Evolutionary conservation across 1,140 invertebrate species (phyloP).

Genomic region (Bombus waltoni): DNA sequence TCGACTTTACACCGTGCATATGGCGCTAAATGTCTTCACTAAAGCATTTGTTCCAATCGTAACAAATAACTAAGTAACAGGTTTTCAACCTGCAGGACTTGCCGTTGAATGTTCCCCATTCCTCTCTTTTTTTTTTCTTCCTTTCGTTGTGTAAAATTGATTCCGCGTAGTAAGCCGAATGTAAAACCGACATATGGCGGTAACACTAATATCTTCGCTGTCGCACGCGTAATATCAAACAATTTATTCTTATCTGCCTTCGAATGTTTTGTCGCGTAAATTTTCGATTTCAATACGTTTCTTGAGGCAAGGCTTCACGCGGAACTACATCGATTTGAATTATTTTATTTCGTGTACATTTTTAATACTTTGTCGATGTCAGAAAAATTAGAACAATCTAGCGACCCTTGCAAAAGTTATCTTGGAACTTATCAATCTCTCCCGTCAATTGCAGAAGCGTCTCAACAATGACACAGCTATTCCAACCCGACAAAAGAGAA

Average conservation of each 20-base stretch:
- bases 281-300: neutral
- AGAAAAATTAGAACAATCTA: too few species aligned
- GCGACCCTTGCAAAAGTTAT: too few species aligned
- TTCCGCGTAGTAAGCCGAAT: neutral
- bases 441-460: neutral
- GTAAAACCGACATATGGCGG: too few species aligned
- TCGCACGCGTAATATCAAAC: neutral
- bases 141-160: neutral
- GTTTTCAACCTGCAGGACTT: constrained; percentile 5
- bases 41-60: constrained; percentile 22
- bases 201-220: neutral
- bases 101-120: neutral
- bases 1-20: neutral
- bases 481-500: neutral
- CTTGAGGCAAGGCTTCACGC: neutral
- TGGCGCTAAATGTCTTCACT: constrained; percentile 26
- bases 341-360: too few species aligned
- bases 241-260: neutral
- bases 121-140: neutral
- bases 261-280: too few species aligned
- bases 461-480: neutral
- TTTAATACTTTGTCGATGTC: too few species aligned
- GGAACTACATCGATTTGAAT: neutral
- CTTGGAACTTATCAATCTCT: neutral
- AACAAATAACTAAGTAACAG: constrained; percentile 27